Conservation (phyloP, 2,888 invertebrate species). For the Eupithecia tripunctaria region DNA sequence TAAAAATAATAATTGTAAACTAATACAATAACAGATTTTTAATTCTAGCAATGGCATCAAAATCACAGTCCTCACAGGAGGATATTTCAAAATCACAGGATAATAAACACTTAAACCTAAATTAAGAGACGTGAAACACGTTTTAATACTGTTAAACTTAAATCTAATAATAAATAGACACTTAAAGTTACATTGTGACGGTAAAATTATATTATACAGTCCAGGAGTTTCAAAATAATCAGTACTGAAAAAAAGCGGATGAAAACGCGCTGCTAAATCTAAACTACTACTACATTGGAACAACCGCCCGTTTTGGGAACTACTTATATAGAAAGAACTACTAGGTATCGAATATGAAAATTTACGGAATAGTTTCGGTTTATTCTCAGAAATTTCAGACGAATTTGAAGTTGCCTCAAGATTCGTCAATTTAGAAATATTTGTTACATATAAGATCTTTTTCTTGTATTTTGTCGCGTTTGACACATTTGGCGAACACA, state of each 20-base stretch:
- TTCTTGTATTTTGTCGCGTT: neutral
- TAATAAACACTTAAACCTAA: constrained; percentile 71
- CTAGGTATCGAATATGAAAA: constrained; percentile 28
- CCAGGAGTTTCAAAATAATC: constrained; percentile 57
- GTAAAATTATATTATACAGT: constrained; percentile 55
- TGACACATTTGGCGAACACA: constrained; percentile 1
- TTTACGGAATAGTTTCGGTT: constrained; percentile 9
- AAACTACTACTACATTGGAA: constrained; percentile 40
- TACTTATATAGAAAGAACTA: constrained; percentile 26
- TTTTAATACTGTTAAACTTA: constrained; percentile 51
- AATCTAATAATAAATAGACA: constrained; percentile 65
- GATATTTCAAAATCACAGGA: constrained; percentile 79
- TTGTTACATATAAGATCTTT: neutral
- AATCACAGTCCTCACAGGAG: constrained; percentile 75
- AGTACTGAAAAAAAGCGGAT: constrained; percentile 74
- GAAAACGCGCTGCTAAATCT: constrained; percentile 59
- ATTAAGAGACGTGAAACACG: constrained; percentile 40
- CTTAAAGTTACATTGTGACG: constrained; percentile 57
- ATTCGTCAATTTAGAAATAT: neutral
- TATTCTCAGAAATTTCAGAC: neutral
- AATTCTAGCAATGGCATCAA: constrained; percentile 71
- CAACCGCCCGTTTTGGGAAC: constrained; percentile 36
- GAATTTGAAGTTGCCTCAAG: neutral
- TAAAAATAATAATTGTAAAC: constrained; percentile 62
- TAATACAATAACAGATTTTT: constrained; percentile 60